phyloP scores from a whole-genome alignment of 2,888 invertebrate species.

The Choristoneura rosaceana region DNA sequence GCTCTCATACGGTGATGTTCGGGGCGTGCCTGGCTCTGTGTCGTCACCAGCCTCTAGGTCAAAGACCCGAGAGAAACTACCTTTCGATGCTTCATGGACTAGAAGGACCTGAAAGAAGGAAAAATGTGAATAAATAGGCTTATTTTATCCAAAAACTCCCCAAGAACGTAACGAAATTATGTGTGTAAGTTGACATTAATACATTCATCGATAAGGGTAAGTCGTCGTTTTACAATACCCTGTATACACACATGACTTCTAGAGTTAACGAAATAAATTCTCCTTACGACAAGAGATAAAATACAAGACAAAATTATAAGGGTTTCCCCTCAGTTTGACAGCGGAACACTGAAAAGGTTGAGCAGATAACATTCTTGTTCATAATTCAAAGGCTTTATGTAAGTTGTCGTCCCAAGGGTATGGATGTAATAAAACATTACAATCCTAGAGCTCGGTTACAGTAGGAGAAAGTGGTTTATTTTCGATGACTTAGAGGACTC shows the following conservation, averaged over 20 bases:
- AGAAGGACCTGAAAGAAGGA: slow-evolving; percentile 89
- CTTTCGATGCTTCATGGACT: slow-evolving; percentile 95
- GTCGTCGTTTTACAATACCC: slow-evolving; percentile 23
- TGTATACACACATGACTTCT: slow-evolving; percentile 29
- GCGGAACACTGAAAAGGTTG: slow-evolving; percentile 41
- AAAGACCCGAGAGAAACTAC: slow-evolving; percentile 97
- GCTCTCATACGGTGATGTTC: slow-evolving; percentile 95
- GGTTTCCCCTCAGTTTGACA: slow-evolving; percentile 38
- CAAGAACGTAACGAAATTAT: not conserved
- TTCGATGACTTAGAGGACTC: slow-evolving; percentile 23
- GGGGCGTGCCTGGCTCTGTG: slow-evolving; percentile 91
- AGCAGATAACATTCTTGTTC: slow-evolving; percentile 39
- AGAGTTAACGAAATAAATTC: slow-evolving; percentile 32
- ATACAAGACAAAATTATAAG: slow-evolving; percentile 38
- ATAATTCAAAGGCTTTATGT: slow-evolving; percentile 41
- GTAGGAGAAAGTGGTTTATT: slow-evolving; percentile 25
- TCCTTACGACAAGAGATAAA: slow-evolving; percentile 30
- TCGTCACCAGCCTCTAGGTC: slow-evolving; percentile 97
- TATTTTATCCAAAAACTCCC: not conserved
- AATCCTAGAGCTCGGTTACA: slow-evolving; percentile 42
- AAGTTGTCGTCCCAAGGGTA: slow-evolving; percentile 47
- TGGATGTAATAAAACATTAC: slow-evolving; percentile 55
- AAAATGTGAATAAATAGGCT: not conserved
- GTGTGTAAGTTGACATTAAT: not conserved
- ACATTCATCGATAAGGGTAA: slow-evolving; percentile 20